These are phyloP conservation scores for Cybosia mesomella DNA, from an alignment of 2,888 invertebrate genomes.

Conservation along the genomic window DNA sequence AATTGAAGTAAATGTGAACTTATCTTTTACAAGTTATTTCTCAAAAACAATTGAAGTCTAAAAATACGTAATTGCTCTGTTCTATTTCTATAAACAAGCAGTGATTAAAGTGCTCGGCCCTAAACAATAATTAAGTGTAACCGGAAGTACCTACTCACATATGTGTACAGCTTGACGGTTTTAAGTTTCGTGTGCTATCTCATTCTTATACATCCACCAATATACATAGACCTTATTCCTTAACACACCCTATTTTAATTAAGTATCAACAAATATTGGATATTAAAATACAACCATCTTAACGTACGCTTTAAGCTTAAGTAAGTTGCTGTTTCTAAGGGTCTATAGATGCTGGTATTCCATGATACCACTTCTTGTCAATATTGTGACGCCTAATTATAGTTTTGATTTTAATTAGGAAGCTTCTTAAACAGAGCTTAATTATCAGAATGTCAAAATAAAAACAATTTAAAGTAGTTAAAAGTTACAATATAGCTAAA, in stretches of 20 bases:
- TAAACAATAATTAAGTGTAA: slow-evolving; percentile 69
- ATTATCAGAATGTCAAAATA: slow-evolving; percentile 32
- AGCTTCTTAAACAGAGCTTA: slow-evolving; percentile 40
- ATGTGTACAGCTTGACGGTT: slow-evolving; percentile 75
- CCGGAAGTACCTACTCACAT: slow-evolving; percentile 70
- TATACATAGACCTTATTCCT: slow-evolving; percentile 21
- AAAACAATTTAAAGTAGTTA: background rate
- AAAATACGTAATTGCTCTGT: slow-evolving; percentile 30
- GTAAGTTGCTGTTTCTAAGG: background rate
- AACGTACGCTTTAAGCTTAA: slow-evolving; percentile 11
- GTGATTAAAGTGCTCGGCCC: slow-evolving; percentile 67
- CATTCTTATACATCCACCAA: slow-evolving; percentile 31
- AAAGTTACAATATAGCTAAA: background rate
- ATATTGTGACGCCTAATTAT: slow-evolving; percentile 58
- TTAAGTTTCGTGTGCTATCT: slow-evolving; percentile 61
- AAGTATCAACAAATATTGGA: slow-evolving; percentile 12
- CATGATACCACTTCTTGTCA: slow-evolving; percentile 47
- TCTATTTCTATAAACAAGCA: slow-evolving; percentile 46
- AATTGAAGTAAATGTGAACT: background rate
- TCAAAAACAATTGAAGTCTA: slow-evolving; percentile 19
- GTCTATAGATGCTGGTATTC: slow-evolving; percentile 29
- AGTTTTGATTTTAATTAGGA: slow-evolving; percentile 52
- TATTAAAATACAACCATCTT: background rate
- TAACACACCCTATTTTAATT: slow-evolving; percentile 4
- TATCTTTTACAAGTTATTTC: background rate